A percentile compares a stretch with the other conserved stretches of the same genome.
Conservation (phyloP, 2,888 invertebrate species). For the Hirtodrosophila cameraria region DNA sequence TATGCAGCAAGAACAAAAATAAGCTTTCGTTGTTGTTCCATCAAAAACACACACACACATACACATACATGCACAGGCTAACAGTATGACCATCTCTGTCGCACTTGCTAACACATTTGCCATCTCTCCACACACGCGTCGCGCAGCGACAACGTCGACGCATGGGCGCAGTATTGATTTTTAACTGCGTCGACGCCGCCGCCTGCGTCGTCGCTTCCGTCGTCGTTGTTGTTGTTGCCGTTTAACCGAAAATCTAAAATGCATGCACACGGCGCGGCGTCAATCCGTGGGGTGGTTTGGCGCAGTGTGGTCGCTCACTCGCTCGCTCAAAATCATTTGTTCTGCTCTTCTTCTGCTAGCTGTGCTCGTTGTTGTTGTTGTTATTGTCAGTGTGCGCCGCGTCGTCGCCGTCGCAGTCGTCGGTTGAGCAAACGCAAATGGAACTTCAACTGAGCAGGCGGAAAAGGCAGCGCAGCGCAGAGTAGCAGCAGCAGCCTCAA, state of each 20-base stretch:
- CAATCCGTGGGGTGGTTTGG: conserved; percentile 82
- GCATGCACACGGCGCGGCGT: conserved; percentile 59
- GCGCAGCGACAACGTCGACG: conserved; percentile 63
- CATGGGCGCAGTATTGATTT: conserved; percentile 82
- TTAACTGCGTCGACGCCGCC: conserved; percentile 76
- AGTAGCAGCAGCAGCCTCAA: conserved; percentile 6
- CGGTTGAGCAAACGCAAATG: conserved; percentile 74
- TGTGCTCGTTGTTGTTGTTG: conserved; percentile 10
- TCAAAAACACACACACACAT: neutral
- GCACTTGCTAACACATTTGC: conserved; percentile 17
- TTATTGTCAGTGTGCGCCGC: conserved; percentile 27
- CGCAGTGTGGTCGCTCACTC: conserved; percentile 60
- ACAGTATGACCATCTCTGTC: conserved; percentile 46
- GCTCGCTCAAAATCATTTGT: conserved; percentile 20
- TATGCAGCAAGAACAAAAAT: neutral
- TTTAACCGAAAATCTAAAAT: conserved; percentile 49
- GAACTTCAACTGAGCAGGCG: conserved; percentile 59
- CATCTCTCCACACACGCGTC: conserved; percentile 38
- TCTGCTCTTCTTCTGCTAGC: conserved; percentile 19
- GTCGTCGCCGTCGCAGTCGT: conserved; percentile 30
- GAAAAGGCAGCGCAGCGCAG: conserved; percentile 35
- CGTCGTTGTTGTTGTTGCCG: conserved; percentile 15
- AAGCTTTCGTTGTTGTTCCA: conserved; percentile 9
- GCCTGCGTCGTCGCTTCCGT: conserved; percentile 45
- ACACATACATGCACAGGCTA: conserved; percentile 1